These are phyloP conservation scores for Bradypodion pumilum DNA, from an alignment of 2,797 vertebrate species.

Conservation along the genomic window DNA sequence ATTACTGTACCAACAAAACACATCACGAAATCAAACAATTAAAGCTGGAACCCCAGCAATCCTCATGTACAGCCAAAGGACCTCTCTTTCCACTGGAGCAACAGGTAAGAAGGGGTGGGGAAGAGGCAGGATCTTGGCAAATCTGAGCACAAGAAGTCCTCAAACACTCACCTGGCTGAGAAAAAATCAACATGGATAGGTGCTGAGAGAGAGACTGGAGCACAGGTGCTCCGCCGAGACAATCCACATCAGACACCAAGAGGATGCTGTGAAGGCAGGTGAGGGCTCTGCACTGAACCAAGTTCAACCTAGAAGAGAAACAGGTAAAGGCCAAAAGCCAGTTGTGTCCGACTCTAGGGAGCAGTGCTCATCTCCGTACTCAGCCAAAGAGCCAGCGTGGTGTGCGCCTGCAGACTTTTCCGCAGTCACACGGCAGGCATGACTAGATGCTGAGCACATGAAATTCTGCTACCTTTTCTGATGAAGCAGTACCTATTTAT, in stretches of 20 bases:
- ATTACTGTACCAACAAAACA: no score
- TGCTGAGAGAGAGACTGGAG: conserved; percentile 89
- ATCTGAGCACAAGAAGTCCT: background rate
- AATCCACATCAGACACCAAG: conserved; percentile 86
- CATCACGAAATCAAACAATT: background rate
- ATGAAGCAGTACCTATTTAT: no score
- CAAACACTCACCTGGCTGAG: conserved; percentile 75
- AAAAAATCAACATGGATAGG: conserved; percentile 87
- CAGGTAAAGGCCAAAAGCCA: no score
- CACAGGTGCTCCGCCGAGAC: conserved; percentile 84
- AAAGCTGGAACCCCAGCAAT: background rate
- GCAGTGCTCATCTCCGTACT: no score
- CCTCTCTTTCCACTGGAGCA: background rate
- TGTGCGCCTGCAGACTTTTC: no score
- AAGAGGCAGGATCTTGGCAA: background rate
- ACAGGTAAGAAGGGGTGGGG: background rate
- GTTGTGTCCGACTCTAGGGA: no score
- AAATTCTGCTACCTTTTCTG: no score
- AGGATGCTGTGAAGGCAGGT: conserved; percentile 93
- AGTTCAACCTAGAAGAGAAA: conserved; percentile 81
- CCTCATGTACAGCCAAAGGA: no score
- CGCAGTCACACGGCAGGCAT: no score
- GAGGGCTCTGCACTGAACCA: conserved; percentile 90
- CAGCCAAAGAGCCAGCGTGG: no score
- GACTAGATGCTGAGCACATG: no score